Conservation (phyloP, 2,797 vertebrate genomes). For the Esox lucius region DNA sequence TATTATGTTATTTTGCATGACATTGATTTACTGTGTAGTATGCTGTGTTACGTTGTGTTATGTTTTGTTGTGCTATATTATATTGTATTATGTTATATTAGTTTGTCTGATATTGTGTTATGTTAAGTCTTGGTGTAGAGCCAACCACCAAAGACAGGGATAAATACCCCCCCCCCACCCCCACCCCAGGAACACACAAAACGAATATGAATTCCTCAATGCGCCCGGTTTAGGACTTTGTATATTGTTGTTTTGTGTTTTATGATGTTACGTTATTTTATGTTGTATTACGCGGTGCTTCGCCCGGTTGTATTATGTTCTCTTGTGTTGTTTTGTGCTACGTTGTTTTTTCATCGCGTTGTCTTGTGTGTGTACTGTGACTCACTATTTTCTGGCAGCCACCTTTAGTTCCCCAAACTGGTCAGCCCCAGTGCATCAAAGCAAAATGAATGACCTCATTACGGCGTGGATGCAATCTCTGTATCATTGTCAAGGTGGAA, state of each 20-base stretch:
- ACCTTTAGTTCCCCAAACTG: slow-evolving; percentile 47
- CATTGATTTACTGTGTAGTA: no score
- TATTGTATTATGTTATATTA: no score
- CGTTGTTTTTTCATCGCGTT: slow-evolving; percentile 27
- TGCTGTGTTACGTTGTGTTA: slow-evolving; percentile 21
- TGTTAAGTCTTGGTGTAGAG: no score
- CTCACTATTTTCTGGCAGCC: slow-evolving; percentile 45
- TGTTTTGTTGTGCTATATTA: slow-evolving; percentile 33
- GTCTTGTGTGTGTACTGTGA: slow-evolving; percentile 40
- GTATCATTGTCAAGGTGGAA: slow-evolving; percentile 33
- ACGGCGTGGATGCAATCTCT: slow-evolving; percentile 38
- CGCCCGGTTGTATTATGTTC: background rate
- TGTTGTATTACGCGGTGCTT: background rate
- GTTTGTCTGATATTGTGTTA: background rate
- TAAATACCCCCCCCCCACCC: no score
- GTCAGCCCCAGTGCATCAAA: slow-evolving; percentile 41
- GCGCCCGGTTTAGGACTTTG: background rate
- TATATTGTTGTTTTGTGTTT: background rate
- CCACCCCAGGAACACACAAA: no score
- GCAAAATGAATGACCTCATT: slow-evolving; percentile 52
- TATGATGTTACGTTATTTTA: background rate
- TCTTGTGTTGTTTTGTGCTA: background rate
- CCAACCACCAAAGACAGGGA: no score
- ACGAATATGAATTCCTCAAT: background rate
- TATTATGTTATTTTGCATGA: slow-evolving; percentile 12